Evolutionary conservation across 1,140 invertebrate species (phyloP), one percentile per base, ranked within the genome.

Genomic region (Dysdera silvatica): DNA sequence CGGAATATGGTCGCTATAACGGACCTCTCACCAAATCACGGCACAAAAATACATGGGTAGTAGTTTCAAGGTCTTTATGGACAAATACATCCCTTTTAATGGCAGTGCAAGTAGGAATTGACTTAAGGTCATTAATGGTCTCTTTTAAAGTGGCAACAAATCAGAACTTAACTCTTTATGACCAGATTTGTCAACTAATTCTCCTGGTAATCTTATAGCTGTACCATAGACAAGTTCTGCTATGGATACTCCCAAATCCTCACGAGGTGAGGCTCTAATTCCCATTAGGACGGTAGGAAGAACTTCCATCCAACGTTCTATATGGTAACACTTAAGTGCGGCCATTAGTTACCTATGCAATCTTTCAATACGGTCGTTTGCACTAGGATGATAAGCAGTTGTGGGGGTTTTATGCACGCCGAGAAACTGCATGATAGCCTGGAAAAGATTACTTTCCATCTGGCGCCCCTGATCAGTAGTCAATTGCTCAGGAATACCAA

Each of bases 391-490:
- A 28, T 48, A 62, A 4, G 60, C 58, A 4, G 60, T 24, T 8
- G 63, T 65, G 8, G 48, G 49, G 20, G 37, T 65, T 14, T 33
- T 10, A 20, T 65, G 35, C 3, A 53, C 29, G 16, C 20, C 26
- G 4, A 61, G 20, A 14, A 73, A 45, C 4, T 35, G 18, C 0
- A n/a, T 23, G 14, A 72, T 23, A 4, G 64, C 6, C 3, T n/a
- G 16, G 32, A 65, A 70, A 4, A 71, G 33, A 16, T 55, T 81
- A 20, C 70, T 66, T 35, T 74, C 69, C 61, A 79, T 79, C 58
- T 79, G 76, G 1, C 65, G 69, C 0, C 75, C 79, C 54, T 77
- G 77, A 56, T 80, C 77, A 1, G 74, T 67, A 0, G 67, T 74
- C 53, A 76, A 68, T 24, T 40, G 47, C 29, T 31, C 16, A n/a